Percentiles rank a stretch among this genome's conserved stretches.
Conservation (phyloP, 2,888 invertebrate species). For the Lasioglossum lativentre region DNA sequence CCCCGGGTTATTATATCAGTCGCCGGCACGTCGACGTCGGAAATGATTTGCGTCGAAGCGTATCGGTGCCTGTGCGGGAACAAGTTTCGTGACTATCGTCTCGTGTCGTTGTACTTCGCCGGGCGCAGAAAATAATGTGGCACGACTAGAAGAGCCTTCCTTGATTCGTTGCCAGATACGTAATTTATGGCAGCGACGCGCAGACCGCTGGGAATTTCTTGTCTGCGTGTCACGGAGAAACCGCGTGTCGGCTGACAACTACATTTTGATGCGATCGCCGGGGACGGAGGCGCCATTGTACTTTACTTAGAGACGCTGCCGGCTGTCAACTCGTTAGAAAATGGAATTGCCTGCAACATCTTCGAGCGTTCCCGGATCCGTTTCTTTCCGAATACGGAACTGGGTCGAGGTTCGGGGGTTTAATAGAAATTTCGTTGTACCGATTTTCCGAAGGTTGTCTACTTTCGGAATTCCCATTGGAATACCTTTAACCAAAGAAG, state of each 20-base stretch:
- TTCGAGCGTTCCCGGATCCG: background rate
- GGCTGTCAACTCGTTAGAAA: background rate
- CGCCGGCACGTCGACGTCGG: constrained; percentile 29
- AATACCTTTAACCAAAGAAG: background rate
- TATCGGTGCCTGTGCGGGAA: constrained; percentile 40
- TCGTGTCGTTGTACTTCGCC: constrained; percentile 47
- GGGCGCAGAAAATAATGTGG: constrained; percentile 66
- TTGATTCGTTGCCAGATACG: constrained; percentile 72
- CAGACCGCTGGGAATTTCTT: constrained; percentile 54
- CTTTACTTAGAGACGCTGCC: background rate
- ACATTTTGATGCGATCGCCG: constrained; percentile 39
- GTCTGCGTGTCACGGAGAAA: constrained; percentile 37
- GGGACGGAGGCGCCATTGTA: background rate
- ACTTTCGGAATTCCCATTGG: constrained; percentile 1
- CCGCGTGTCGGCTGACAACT: constrained; percentile 41
- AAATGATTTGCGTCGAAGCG: constrained; percentile 32
- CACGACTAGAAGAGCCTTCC: constrained; percentile 62
- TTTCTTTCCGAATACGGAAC: background rate
- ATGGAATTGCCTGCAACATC: background rate
- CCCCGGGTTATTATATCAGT: background rate
- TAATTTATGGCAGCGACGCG: constrained; percentile 63
- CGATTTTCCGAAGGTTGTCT: background rate
- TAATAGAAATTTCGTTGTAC: background rate
- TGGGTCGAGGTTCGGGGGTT: background rate
- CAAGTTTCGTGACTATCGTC: constrained; percentile 54